These are phyloP conservation scores for Sapajus apella DNA, from an alignment of 2,113 vertebrate species.

Conservation along the genomic window DNA sequence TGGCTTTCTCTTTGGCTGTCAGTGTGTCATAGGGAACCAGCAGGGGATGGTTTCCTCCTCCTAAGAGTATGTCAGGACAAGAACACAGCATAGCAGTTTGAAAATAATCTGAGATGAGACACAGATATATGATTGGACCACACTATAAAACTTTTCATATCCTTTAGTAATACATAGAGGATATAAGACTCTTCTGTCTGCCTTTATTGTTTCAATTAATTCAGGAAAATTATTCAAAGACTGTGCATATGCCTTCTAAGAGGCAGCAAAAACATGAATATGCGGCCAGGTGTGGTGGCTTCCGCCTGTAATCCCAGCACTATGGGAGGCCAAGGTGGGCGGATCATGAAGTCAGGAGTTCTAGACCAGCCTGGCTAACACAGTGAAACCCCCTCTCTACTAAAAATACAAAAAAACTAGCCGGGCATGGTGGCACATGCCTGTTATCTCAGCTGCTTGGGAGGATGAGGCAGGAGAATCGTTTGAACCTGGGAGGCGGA, in stretches of 20 bases:
- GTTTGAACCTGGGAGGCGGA: too few species aligned
- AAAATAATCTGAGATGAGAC: neutral
- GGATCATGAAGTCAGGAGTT: too few species aligned
- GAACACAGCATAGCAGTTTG: neutral
- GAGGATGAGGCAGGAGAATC: too few species aligned
- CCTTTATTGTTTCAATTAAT: neutral
- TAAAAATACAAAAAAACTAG: too few species aligned
- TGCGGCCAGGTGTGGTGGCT: too few species aligned
- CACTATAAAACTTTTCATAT: accelerated
- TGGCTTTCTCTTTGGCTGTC: conserved; percentile 98
- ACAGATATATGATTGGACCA: accelerated
- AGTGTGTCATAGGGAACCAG: conserved; percentile 96
- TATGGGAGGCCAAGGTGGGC: too few species aligned
- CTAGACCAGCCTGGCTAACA: too few species aligned
- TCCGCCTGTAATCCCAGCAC: too few species aligned
- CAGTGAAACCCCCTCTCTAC: too few species aligned
- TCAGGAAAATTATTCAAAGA: neutral
- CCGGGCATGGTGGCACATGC: too few species aligned
- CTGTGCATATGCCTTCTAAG: neutral
- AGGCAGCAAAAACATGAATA: neutral
- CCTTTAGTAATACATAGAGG: too few species aligned
- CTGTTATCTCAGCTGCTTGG: too few species aligned
- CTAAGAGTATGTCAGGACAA: conserved; percentile 80
- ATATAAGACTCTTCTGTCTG: neutral
- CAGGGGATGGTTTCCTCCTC: conserved; percentile 95